A percentile compares a stretch with the other conserved stretches of the same genome.
phyloP scores from a whole-genome alignment of 2,888 invertebrate species.

The Andrena praecox region DNA sequence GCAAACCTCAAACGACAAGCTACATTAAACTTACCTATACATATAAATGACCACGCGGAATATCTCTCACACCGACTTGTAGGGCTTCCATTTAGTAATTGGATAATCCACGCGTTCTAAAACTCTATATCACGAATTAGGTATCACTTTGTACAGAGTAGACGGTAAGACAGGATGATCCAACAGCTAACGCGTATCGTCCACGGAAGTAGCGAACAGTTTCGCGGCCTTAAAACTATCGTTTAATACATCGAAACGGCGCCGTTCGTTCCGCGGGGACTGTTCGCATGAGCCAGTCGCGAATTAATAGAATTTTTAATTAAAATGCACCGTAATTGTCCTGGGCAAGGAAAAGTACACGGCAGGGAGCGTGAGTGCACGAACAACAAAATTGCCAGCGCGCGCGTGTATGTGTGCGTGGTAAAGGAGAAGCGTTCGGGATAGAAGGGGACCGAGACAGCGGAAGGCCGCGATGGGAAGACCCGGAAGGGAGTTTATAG shows the following conservation, averaged over 20 bases:
- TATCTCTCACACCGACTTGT: neutral
- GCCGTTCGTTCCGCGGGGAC: slow-evolving; percentile 59
- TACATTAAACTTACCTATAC: neutral
- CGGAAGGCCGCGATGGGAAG: slow-evolving; percentile 13
- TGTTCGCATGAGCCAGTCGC: slow-evolving; percentile 39
- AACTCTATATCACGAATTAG: too few species aligned
- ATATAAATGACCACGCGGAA: neutral
- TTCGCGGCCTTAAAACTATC: slow-evolving; percentile 65
- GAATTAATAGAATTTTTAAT: slow-evolving; percentile 83
- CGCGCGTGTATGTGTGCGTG: neutral
- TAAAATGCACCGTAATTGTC: slow-evolving; percentile 79
- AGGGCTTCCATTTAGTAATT: too few species aligned
- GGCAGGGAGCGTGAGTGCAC: slow-evolving; percentile 46
- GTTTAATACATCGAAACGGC: slow-evolving; percentile 65
- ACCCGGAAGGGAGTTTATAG: slow-evolving; percentile 48
- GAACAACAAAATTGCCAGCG: slow-evolving; percentile 54
- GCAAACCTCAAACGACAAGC: too few species aligned
- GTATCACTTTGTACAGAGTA: neutral
- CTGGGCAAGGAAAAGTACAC: slow-evolving; percentile 58
- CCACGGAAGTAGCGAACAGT: slow-evolving; percentile 58
- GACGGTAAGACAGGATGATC: neutral
- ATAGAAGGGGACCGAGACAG: neutral
- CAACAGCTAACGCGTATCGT: slow-evolving; percentile 12
- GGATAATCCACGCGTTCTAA: too few species aligned
- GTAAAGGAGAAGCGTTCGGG: slow-evolving; percentile 1